Conservation (phyloP, 2,113 vertebrate genomes). For the Myotis lucifugus region DNA sequence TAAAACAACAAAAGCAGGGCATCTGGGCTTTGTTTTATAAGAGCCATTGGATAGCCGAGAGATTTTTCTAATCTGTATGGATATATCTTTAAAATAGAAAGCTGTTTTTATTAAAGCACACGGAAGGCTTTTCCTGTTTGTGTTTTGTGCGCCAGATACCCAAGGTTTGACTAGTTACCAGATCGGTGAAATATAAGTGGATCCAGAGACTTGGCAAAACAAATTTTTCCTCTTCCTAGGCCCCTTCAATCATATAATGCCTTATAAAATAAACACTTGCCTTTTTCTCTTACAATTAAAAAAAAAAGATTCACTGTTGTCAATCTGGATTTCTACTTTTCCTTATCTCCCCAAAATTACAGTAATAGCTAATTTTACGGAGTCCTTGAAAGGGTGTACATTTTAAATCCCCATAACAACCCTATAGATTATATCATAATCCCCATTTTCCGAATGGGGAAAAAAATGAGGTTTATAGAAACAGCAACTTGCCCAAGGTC, state of each 20-base stretch:
- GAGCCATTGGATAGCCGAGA: neutral
- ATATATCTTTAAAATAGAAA: neutral
- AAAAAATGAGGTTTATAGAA: neutral
- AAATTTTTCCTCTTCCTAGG: neutral
- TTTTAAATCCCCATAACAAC: neutral
- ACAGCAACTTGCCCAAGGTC: neutral
- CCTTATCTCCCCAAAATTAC: neutral
- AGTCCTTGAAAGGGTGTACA: neutral
- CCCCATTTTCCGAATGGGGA: slow-evolving; percentile 39
- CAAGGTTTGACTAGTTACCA: neutral
- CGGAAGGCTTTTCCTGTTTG: slow-evolving; percentile 32
- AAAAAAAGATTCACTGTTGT: neutral
- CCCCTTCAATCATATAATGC: neutral
- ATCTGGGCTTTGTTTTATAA: slow-evolving; percentile 4
- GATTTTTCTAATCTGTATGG: neutral
- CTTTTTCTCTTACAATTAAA: neutral
- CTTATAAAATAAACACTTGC: slow-evolving; percentile 33
- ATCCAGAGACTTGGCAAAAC: neutral
- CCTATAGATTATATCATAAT: neutral
- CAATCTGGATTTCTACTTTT: neutral
- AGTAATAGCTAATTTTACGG: neutral
- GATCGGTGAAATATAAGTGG: neutral
- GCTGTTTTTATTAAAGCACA: neutral
- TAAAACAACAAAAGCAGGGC: neutral
- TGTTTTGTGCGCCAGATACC: slow-evolving; percentile 1